Base-by-base conservation (phyloP, 2,113 vertebrate genomes). In the Anoura caudifer region DNA sequence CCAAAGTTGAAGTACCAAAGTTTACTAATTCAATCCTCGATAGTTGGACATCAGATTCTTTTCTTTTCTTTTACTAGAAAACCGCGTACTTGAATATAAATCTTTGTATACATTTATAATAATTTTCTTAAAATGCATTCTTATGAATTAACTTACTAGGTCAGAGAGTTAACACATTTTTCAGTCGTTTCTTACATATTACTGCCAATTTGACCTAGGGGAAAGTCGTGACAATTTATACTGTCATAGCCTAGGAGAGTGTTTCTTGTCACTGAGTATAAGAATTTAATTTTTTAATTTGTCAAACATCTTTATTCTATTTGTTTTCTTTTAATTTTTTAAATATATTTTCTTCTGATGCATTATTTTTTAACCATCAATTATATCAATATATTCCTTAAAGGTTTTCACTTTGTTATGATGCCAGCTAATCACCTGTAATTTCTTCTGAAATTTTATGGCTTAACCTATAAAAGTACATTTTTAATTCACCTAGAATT, bases 361-460 rank as follows among this genome's bases (percentile, higher is more conserved):
- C 73, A 43, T 67, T 94, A 90, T 43, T 88, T 90, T 95, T 75
- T 13, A 86, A 61, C 45, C 43, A 72, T 87, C 28, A 63, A 33
- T 80, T 80, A 70, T 67, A 65, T 79, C 16, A 82, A 4, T 65
- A n/a, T 89, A 7, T 91, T 45, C 43, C 33, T 92, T 85, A 91
- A 95, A 79, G 4, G 2, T 70, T 97, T 16, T 77, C n/a, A 70
- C 10, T 56, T 91, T 85, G 14, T 83, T 59, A 31, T 82, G 20
- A 61, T 80, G 26, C 90, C 67, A 81, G 36, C 11, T 63, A 72
- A 89, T 67, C 3, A 4, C 12, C 16, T 77, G 2, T 69, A 87
- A 84, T 81, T 38, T 95, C 56, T 80, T 95, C 52, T 88, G 79
- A n/a, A 63, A 36, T 81, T 83, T 84, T 92, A 90, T 45, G 43